Percentiles rank a stretch among this genome's conserved stretches.
Conservation (phyloP, 2,797 vertebrate genomes). For the Scleropages formosus region DNA sequence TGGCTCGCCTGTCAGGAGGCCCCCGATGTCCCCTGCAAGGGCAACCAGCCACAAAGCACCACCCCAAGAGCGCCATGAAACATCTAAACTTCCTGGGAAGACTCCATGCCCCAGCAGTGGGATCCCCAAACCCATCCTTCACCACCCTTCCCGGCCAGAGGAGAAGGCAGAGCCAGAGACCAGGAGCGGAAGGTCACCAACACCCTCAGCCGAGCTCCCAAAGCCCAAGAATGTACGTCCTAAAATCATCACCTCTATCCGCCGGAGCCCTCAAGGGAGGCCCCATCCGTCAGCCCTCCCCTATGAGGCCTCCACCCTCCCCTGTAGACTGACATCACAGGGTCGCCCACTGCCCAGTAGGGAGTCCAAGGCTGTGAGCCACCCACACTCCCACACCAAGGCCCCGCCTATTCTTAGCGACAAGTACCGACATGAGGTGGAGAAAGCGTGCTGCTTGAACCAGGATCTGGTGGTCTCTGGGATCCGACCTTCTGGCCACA, state of each 20-base stretch:
- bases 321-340: slow-evolving; percentile 62
- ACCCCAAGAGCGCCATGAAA: slow-evolving; percentile 54
- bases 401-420: slow-evolving; percentile 65
- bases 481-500: slow-evolving; percentile 69
- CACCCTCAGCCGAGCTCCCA: slow-evolving; percentile 61
- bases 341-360: slow-evolving; percentile 56
- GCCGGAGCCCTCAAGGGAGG: slow-evolving; percentile 77
- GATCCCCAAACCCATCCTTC: slow-evolving; percentile 79
- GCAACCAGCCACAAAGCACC: slow-evolving; percentile 56
- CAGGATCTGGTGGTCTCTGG: slow-evolving; percentile 71
- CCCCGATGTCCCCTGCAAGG: slow-evolving; percentile 60
- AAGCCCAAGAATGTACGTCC: slow-evolving; percentile 88
- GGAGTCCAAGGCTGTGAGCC: slow-evolving; percentile 39
- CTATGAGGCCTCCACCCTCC: slow-evolving; percentile 59
- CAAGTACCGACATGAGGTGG: slow-evolving; percentile 82
- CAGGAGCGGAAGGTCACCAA: slow-evolving; percentile 53
- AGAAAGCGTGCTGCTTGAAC: slow-evolving; percentile 75
- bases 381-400: slow-evolving; percentile 39
- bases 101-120: slow-evolving; percentile 63
- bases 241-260: slow-evolving; percentile 95
- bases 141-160: slow-evolving; percentile 49
- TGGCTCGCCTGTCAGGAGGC: slow-evolving; percentile 62
- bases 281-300: slow-evolving; percentile 60
- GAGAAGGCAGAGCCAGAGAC: slow-evolving; percentile 70
- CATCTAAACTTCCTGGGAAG: slow-evolving; percentile 73